Percentiles rank a stretch among this genome's conserved stretches.
Evolutionary conservation across 2,113 vertebrate genomes (phyloP).

Genomic region (Seriola rivoliana): DNA sequence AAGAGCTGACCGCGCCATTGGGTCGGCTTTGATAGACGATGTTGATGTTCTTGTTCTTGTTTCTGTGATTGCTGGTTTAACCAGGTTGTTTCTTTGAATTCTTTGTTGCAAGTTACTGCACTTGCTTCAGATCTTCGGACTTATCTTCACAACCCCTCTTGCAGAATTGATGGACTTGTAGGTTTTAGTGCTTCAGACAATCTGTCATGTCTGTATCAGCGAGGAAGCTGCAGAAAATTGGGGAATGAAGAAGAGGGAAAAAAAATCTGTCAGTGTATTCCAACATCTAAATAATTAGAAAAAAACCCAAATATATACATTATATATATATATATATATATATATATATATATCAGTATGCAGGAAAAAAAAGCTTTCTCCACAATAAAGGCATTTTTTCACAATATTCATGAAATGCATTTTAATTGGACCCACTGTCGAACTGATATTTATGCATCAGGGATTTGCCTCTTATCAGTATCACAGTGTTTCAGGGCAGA

Average conservation of each 20-base stretch:
- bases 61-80: constrained; percentile 38
- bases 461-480: constrained; percentile 56
- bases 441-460: constrained; percentile 51
- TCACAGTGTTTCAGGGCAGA: constrained; percentile 43
- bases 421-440: constrained; percentile 52
- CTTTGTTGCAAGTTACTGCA: constrained; percentile 73
- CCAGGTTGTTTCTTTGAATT: constrained; percentile 48
- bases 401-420: constrained; percentile 49
- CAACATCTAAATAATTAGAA: constrained; percentile 34
- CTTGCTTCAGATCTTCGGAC: constrained; percentile 60
- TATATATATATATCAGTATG: constrained; percentile 10
- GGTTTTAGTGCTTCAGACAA: constrained; percentile 65
- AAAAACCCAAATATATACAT: constrained; percentile 6
- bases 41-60: constrained; percentile 36
- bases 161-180: constrained; percentile 48
- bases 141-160: constrained; percentile 57
- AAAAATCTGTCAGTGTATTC: constrained; percentile 19
- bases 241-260: constrained; percentile 12
- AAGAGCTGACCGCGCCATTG: constrained; percentile 77
- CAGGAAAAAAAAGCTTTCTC: constrained; percentile 13
- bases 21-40: constrained; percentile 54
- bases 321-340: too few species aligned
- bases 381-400: constrained; percentile 24
- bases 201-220: constrained; percentile 59
- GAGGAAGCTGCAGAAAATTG: constrained; percentile 62